Base-by-base conservation (phyloP, 2,888 invertebrate species). In the Chrysomela aeneicollis region DNA sequence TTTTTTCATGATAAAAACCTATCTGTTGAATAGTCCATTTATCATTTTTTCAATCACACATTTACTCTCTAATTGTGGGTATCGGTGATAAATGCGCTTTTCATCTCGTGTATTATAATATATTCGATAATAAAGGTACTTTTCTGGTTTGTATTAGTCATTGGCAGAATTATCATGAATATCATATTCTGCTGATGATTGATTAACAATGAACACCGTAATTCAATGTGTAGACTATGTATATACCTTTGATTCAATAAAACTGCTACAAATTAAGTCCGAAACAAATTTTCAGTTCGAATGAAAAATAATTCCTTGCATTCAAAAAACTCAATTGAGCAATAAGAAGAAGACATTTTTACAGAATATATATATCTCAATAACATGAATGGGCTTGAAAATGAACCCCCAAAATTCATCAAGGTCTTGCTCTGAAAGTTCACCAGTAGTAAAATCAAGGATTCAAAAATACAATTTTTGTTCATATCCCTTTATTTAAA, bases 41-140 rank as follows among this genome's bases (percentile, higher is more conserved):
- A 61, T 52, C 58, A 59, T 52, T 52, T 59, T 62, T 64, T 53
- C 21, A 53, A 51, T 22, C 30, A 26, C 59, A 64, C 61, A 60
- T 32, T 57, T 51, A 22, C 62, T 71, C 70, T 71, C 72, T 2
- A 42, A 15, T 15, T 67, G 59, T 68, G 66, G 68, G 65, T 65
- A 70, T 64, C 61, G 72, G 73, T 66, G 63, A 26, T 67, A 52
- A 65, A 64, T 59, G 64, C 61, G 47, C 54, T 71, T 72, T 59
- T 69, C 72, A 74, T 75, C 76, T 77, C 78, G 78, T 79, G 77
- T 73, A 79, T 78, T 75, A 74, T 73, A 73, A 71, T 72, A 68
- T 72, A 71, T 68, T 60, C 73, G 73, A 76, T 73, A 71, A 72
- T 73, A 71, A 72, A 72, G 71, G 69, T 71, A 46, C 57, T 57